phyloP scores from a whole-genome alignment of 2,797 vertebrate genomes.

The Spizella passerina region DNA sequence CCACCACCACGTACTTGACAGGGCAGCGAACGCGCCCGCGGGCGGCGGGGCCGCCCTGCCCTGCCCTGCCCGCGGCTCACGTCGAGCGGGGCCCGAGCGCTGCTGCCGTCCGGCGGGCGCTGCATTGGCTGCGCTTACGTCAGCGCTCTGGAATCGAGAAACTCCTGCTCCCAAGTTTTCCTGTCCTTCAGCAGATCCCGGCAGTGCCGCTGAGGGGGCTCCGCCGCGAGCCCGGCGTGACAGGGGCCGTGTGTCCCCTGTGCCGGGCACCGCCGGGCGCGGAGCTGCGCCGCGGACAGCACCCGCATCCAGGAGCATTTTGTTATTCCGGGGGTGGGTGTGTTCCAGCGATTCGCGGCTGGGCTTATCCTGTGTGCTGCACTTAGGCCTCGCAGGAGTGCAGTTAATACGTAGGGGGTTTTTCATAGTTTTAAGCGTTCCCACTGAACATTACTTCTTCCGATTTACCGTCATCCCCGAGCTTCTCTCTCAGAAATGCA shows the following conservation, averaged over 20 bases:
- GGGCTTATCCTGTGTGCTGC: background rate
- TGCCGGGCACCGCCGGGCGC: background rate
- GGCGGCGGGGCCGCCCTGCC: background rate
- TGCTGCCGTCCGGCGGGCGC: background rate
- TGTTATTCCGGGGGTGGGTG: background rate
- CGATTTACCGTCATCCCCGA: background rate
- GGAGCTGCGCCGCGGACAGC: background rate
- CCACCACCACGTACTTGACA: background rate
- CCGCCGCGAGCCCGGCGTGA: background rate
- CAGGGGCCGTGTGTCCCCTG: no score
- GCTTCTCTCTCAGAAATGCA: background rate
- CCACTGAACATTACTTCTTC: background rate
- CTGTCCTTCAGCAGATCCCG: background rate
- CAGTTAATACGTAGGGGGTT: background rate
- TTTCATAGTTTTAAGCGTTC: background rate
- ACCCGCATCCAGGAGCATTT: background rate
- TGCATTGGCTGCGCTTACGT: slow-evolving; percentile 34
- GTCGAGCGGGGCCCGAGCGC: background rate
- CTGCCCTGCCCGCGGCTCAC: background rate
- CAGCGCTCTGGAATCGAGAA: slow-evolving; percentile 18
- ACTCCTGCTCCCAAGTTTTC: background rate
- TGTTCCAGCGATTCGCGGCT: background rate
- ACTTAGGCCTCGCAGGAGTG: background rate
- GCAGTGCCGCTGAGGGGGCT: background rate
- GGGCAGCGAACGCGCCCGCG: background rate